phyloP scores from a whole-genome alignment of 2,888 invertebrate species.

The Drosophila picticornis region DNA sequence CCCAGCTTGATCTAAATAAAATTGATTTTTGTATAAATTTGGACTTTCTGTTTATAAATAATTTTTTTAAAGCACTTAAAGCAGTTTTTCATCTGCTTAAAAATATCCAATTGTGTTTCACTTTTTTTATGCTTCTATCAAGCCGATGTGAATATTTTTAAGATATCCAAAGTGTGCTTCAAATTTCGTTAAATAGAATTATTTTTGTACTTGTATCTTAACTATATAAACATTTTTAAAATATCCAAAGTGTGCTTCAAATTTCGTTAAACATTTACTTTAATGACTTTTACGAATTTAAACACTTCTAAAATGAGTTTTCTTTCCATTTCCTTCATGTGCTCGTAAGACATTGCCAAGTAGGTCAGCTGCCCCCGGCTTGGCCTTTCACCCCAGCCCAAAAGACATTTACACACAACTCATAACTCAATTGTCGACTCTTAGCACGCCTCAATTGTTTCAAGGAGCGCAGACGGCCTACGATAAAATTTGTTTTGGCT shows the following conservation, averaged over 20 bases:
- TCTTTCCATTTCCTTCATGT: conserved; percentile 10
- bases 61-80: neutral
- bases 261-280: neutral
- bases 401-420: conserved; percentile 54
- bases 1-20: conserved; percentile 30
- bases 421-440: conserved; percentile 59
- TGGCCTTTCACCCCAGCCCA: conserved; percentile 2
- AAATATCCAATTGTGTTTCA: neutral
- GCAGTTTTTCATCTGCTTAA: neutral
- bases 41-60: conserved; percentile 3
- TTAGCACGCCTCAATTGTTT: conserved; percentile 66
- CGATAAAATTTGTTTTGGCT: conserved; percentile 29
- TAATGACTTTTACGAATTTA: conserved; percentile 8
- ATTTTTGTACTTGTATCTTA: neutral
- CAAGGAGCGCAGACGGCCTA: neutral
- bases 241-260: neutral
- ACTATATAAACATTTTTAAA: neutral
- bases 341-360: conserved; percentile 18
- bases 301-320: conserved; percentile 23
- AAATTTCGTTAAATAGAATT: neutral
- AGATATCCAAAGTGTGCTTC: neutral
- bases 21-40: conserved; percentile 16
- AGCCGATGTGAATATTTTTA: neutral
- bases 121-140: neutral
- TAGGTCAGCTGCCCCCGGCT: conserved; percentile 24